A percentile compares a stretch with the other conserved stretches of the same genome.
Evolutionary conservation across 2,888 invertebrate genomes (phyloP).

Genomic region (Amitus sp.): DNA sequence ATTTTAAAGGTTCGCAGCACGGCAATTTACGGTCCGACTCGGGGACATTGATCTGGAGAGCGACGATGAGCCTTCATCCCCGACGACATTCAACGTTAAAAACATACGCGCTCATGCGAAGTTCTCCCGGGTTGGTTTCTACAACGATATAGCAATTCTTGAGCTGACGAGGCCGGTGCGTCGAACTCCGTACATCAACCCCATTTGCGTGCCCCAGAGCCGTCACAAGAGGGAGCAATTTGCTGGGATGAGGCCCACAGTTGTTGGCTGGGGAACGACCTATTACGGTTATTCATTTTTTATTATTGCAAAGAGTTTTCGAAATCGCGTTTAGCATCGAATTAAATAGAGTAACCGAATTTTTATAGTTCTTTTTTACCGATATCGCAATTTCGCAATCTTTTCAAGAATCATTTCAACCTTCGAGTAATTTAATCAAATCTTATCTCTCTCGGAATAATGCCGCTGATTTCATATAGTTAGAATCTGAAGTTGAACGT

Average conservation of each 20-base stretch:
- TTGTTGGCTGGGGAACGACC: conserved; percentile 94
- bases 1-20: conserved; percentile 80
- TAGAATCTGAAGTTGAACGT: too few species aligned
- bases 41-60: conserved; percentile 89
- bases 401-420: too few species aligned
- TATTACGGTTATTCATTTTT: conserved; percentile 72
- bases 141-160: conserved; percentile 92
- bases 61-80: conserved; percentile 86
- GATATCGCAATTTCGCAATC: too few species aligned
- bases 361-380: too few species aligned
- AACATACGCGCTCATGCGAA: conserved; percentile 85
- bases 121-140: conserved; percentile 91
- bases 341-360: too few species aligned
- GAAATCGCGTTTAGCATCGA: too few species aligned
- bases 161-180: conserved; percentile 78
- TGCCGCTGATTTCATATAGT: too few species aligned
- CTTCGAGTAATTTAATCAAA: too few species aligned
- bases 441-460: too few species aligned
- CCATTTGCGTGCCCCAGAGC: conserved; percentile 82
- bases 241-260: conserved; percentile 82
- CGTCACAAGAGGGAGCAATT: conserved; percentile 73
- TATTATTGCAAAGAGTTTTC: too few species aligned
- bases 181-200: conserved; percentile 86
- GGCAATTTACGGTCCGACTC: conserved; percentile 88
- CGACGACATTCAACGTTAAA: conserved; percentile 80